A percentile compares a stretch with the other conserved stretches of the same genome.
Conservation (phyloP, 2,113 vertebrate species). For the Zapus hudsonius region DNA sequence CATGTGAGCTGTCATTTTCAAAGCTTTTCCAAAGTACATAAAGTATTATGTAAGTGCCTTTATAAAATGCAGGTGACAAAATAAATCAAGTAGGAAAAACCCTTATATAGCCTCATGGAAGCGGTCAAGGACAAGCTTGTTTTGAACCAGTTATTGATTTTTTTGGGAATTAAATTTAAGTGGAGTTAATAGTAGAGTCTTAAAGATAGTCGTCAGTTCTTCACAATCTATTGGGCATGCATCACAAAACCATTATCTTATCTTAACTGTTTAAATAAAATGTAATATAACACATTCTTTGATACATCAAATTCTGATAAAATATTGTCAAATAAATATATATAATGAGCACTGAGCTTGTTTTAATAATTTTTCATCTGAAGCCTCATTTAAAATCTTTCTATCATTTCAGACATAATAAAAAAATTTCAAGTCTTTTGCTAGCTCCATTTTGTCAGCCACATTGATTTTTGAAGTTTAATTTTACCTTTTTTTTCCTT, state of each 20-base stretch:
- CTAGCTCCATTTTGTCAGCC: neutral
- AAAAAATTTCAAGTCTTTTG: neutral
- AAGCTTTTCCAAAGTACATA: constrained; percentile 5
- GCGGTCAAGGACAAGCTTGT: constrained; percentile 26
- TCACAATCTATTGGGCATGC: neutral
- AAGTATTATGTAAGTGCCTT: constrained; percentile 33
- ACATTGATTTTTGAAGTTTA: constrained; percentile 40
- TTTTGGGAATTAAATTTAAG: constrained; percentile 19
- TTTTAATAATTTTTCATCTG: no score
- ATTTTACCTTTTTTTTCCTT: constrained; percentile 2
- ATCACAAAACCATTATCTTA: neutral
- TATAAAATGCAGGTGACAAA: neutral
- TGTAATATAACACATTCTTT: neutral
- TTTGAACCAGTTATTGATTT: constrained; percentile 55
- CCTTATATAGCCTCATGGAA: neutral
- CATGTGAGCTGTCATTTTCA: constrained; percentile 35
- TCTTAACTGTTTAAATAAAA: neutral
- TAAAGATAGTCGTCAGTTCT: neutral
- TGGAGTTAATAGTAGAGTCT: neutral
- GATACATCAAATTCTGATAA: neutral
- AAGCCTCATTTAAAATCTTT: constrained; percentile 48
- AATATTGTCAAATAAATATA: constrained; percentile 22
- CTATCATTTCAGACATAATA: neutral
- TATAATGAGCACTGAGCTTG: constrained; percentile 29
- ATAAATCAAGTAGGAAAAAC: constrained; percentile 26